Base-by-base conservation (phyloP, 2,888 invertebrate species). In the Apocheima hispidaria region DNA sequence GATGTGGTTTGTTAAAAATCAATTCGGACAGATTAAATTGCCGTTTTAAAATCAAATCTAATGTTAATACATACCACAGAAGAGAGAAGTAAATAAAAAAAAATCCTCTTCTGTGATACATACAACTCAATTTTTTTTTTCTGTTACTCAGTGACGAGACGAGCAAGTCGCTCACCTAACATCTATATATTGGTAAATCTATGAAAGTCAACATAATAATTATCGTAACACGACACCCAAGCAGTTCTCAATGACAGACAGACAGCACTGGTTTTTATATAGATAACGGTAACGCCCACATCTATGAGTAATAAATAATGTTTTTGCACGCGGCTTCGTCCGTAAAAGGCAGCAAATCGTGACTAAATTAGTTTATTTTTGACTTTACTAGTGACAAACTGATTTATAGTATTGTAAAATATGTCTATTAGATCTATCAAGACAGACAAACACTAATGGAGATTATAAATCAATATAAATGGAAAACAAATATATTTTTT, bases 271-370 rank as follows among this genome's bases (percentile, higher is more conserved):
- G 30, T 50, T 49, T 58, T 55, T 58, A 61, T 60, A 36, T 63
- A 67, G 69, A 69, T 69, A 69, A 63, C 44, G 67, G 69, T 33
- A 7, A 61, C 69, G 69, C 69, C 69, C 69, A 63, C 58, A 14
- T 12, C 18, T 1, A 35, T 60, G 60, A 60, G 43, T 54, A 54
- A 51, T 50, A 36, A 52, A 49, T 49, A 26, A 28, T 23, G 36
- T 14, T 54, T 60, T 60, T 60, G 60, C 60, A 60, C 60, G 54
- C 60, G 60, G 36, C 41, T 43, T 50, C 1, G 49, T 7, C 49
- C 54, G 53, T 40, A 60, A 20, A 43, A 21, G 60, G 53, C n/a
- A 12, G 3, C 28, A 14, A 44, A 51, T 30, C 44, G 7, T 28
- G 28, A 21, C 10, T 20, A 20, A 2, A 18, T 28, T 43, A 30